Conservation (phyloP, 2,888 invertebrate species). For the Myathropa florea region DNA sequence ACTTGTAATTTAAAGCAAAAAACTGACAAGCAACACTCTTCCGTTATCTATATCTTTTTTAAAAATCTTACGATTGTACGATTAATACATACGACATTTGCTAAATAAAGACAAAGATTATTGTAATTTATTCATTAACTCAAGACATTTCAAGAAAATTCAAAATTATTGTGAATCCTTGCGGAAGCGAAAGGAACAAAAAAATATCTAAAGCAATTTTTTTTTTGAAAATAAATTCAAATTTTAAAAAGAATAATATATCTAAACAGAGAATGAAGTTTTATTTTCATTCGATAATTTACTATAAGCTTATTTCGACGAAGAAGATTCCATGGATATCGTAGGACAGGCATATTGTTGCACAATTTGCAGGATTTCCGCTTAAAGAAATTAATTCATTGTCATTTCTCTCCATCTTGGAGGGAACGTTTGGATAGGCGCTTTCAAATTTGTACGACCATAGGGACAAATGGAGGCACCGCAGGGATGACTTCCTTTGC, state of each 20-base stretch:
- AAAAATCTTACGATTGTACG: constrained; percentile 44
- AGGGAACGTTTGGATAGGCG: too few relatives aligned
- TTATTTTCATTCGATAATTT: background rate
- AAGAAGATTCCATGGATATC: too few relatives aligned
- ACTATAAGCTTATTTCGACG: too few relatives aligned
- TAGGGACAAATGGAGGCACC: too few relatives aligned
- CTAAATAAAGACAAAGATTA: constrained; percentile 25
- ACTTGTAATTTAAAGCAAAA: constrained; percentile 53
- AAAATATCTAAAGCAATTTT: constrained; percentile 44
- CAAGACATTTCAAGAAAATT: background rate
- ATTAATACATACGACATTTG: constrained; percentile 37
- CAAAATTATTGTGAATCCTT: constrained; percentile 15
- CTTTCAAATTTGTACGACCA: too few relatives aligned
- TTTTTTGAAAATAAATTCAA: constrained; percentile 51
- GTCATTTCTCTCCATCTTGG: too few relatives aligned
- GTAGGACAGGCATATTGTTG: too few relatives aligned
- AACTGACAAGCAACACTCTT: constrained; percentile 36
- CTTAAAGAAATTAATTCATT: too few relatives aligned
- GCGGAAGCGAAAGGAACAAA: background rate
- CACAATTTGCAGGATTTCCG: too few relatives aligned
- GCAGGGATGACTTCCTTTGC: too few relatives aligned
- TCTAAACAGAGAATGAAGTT: background rate
- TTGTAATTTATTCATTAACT: constrained; percentile 21
- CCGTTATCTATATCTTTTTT: constrained; percentile 54
- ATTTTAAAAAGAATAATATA: background rate